phyloP scores from a whole-genome alignment of 2,797 vertebrate genomes.

The Sebastes trivittatus region DNA sequence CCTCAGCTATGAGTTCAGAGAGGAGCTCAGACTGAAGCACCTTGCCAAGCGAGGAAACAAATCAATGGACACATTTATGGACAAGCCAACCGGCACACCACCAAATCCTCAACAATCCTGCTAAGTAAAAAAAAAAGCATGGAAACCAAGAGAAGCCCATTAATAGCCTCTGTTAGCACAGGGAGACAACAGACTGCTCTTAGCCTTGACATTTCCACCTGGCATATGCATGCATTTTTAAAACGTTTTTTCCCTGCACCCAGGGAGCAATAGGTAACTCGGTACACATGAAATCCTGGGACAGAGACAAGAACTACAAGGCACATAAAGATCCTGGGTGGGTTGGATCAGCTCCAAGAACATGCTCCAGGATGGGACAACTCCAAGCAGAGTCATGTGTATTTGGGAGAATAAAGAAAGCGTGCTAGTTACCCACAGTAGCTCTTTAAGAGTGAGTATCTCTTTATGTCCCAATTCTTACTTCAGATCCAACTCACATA shows the following conservation, averaged over 20 bases:
- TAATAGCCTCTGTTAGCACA: conserved; percentile 55
- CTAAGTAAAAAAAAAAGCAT: conserved; percentile 6
- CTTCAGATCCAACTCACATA: conserved; percentile 50
- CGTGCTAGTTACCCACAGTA: conserved; percentile 5
- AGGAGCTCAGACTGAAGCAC: conserved; percentile 85
- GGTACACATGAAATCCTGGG: conserved; percentile 28
- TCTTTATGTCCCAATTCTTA: conserved; percentile 51
- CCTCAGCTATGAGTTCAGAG: conserved; percentile 87
- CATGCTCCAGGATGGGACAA: conserved; percentile 2
- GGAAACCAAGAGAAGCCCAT: conserved; percentile 16
- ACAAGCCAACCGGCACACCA: not conserved
- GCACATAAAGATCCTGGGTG: conserved; percentile 8
- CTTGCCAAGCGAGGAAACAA: not conserved
- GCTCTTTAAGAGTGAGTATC: conserved; percentile 27
- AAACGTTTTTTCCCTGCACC: conserved; percentile 44
- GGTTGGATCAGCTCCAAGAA: conserved; percentile 9
- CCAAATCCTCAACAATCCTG: not conserved
- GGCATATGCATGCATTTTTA: conserved; percentile 76
- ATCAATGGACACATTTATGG: not conserved
- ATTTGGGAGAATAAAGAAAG: conserved; percentile 14
- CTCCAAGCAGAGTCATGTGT: conserved; percentile 14
- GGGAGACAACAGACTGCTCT: conserved; percentile 69
- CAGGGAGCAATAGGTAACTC: conserved; percentile 34
- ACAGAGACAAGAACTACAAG: not conserved
- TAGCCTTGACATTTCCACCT: conserved; percentile 76